Percentiles rank a stretch among this genome's conserved stretches.
These are phyloP conservation scores for Acanthis flammea DNA, from an alignment of 2,797 vertebrate genomes.

Conservation along the genomic window DNA sequence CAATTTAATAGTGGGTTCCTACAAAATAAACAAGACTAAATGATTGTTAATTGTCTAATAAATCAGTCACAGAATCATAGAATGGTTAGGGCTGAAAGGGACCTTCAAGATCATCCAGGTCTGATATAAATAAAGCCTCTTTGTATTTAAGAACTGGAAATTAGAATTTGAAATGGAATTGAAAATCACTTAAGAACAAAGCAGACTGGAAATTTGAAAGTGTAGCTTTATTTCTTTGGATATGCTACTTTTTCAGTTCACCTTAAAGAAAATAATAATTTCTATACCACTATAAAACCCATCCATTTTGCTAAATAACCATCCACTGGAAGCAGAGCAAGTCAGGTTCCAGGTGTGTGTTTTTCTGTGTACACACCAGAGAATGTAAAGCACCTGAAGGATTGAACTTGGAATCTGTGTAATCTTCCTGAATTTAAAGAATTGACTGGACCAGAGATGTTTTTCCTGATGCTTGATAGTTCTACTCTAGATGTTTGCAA, in stretches of 20 bases:
- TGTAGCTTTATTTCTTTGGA: neutral
- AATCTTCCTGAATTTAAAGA: neutral
- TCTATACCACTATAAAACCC: rapidly evolving
- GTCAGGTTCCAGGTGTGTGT: neutral
- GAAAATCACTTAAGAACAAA: neutral
- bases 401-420: neutral
- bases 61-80: neutral
- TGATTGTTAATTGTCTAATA: neutral
- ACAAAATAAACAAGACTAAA: neutral
- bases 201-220: neutral
- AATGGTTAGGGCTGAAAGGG: neutral
- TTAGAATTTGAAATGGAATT: neutral
- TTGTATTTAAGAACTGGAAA: neutral
- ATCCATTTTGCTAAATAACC: neutral
- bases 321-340: neutral
- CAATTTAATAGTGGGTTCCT: neutral
- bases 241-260: neutral
- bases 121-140: neutral
- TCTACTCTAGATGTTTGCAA: neutral
- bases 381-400: neutral
- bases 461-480: neutral
- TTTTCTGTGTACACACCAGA: neutral
- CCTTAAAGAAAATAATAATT: neutral
- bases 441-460: neutral
- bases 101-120: neutral